Evolutionary conservation across 2,113 vertebrate species (phyloP).

Genomic region (Tonatia bakeri): DNA sequence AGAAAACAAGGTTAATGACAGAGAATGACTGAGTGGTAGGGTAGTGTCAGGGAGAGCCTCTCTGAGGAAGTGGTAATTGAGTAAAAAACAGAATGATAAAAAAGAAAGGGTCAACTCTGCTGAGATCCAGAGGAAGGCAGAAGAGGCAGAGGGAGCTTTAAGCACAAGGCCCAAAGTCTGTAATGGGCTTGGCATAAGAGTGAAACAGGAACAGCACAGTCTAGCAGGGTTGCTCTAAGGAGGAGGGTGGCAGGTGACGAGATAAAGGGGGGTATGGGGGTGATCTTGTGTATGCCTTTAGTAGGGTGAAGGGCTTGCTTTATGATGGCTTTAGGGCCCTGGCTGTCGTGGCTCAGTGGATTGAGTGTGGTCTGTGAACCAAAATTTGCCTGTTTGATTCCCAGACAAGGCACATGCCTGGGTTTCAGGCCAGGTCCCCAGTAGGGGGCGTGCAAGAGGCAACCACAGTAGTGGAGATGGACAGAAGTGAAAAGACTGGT

Average conservation of each 20-base stretch:
- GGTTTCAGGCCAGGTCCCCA: too few species aligned
- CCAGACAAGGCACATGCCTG: too few species aligned
- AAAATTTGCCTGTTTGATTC: too few species aligned
- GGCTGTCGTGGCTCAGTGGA: too few species aligned
- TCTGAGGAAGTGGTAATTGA: background rate
- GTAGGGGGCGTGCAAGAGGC: too few species aligned
- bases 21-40: background rate
- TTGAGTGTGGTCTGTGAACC: too few species aligned
- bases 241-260: background rate
- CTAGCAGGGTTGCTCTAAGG: background rate
- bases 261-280: background rate
- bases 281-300: rapidly evolving
- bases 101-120: too few species aligned
- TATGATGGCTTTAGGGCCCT: background rate
- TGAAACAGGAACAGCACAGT: background rate
- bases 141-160: background rate
- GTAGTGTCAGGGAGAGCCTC: background rate
- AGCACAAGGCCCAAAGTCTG: background rate
- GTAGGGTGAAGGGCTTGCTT: background rate
- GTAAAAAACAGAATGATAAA: background rate
- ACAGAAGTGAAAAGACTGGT: too few species aligned
- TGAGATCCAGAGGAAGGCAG: background rate
- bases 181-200: background rate
- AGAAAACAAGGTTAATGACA: background rate
- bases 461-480: too few species aligned